Evolutionary conservation across 2,888 invertebrate genomes (phyloP).

Genomic region (Leptogaster cylindrica): DNA sequence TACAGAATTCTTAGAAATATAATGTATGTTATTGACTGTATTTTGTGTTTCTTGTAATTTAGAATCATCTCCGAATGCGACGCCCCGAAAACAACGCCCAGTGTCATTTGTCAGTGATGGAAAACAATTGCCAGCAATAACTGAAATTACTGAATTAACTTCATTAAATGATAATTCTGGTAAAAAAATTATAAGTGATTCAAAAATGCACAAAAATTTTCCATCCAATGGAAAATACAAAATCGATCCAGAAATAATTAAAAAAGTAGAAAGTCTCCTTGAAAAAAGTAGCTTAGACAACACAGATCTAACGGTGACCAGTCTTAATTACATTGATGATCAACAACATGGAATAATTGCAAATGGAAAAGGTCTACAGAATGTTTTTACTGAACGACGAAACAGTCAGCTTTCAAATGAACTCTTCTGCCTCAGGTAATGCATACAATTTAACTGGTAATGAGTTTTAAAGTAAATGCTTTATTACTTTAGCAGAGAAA

Average conservation of each 20-base stretch:
- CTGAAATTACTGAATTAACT: conserved; percentile 74
- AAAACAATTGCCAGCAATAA: conserved; percentile 71
- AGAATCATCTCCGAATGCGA: conserved; percentile 69
- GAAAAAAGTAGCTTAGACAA: conserved; percentile 62
- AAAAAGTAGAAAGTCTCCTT: conserved; percentile 61
- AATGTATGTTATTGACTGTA: not conserved
- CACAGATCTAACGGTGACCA: conserved; percentile 65
- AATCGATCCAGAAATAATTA: conserved; percentile 61
- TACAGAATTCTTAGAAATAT: not conserved
- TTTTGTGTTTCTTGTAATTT: conserved; percentile 20
- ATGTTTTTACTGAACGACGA: conserved; percentile 22
- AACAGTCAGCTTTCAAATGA: conserved; percentile 26
- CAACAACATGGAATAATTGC: conserved; percentile 54
- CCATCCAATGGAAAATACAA: conserved; percentile 54
- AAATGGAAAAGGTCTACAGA: conserved; percentile 48
- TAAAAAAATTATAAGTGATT: conserved; percentile 47
- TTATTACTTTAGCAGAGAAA: conserved; percentile 7
- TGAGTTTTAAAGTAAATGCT: not conserved
- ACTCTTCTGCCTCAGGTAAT: conserved; percentile 13
- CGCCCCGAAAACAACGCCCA: conserved; percentile 68
- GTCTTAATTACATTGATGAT: conserved; percentile 70
- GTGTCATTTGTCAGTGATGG: conserved; percentile 70
- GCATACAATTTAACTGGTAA: not conserved
- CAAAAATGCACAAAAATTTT: conserved; percentile 42
- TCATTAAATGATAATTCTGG: conserved; percentile 66